Evolutionary conservation across 2,797 vertebrate genomes (phyloP), one percentile per base, ranked within the genome.

Genomic region (Poecile montanus): DNA sequence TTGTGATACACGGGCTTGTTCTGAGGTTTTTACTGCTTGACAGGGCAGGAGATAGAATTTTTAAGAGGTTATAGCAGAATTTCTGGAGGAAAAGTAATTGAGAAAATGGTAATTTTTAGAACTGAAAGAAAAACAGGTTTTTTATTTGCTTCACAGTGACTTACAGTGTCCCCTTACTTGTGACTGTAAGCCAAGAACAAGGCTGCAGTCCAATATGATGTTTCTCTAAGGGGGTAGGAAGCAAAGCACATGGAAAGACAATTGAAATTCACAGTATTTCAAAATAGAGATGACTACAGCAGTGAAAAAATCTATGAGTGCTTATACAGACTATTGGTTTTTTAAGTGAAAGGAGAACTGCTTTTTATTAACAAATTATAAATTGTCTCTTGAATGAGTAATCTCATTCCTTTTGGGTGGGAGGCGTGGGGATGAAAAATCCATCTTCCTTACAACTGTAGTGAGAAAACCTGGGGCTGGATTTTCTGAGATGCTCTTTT

Each of bases 401-500:
- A 56, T 63, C 72, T 80, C 2, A 17, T 84, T 71, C 11, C 5
- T 10, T 84, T 73, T 30, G 20, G 16, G 21, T 38, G 8, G 14
- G 13, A 34, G 4, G 8, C 0, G 0, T 5, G 16, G 15, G 5
- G 4, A 21, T 53, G 14, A 75, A 63, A 70, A 76, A 58, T 34
- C 5, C 16, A 7, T 48, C n/a, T 75, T 23, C 44, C 44, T 61
- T 79, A n/a, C 2, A 45, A 3, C 17, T 50, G 13, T 44, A 23
- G 32, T 54, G 68, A 58, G 42, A 57, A 68, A 72, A 68, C 12
- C 14, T 61, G 30, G 11, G 17, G 8, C 17, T 73, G 19, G 9
- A 4, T 87, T 84, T 94, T 77, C 45, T 71, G 22, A 20, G 11
- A 16, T 83, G 11, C 12, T 38, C 9, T 81, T 78, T 57, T 57